Percentiles rank a stretch among this genome's conserved stretches.
Conservation (phyloP, 1,140 invertebrate species). For the Aphelinus certus region DNA sequence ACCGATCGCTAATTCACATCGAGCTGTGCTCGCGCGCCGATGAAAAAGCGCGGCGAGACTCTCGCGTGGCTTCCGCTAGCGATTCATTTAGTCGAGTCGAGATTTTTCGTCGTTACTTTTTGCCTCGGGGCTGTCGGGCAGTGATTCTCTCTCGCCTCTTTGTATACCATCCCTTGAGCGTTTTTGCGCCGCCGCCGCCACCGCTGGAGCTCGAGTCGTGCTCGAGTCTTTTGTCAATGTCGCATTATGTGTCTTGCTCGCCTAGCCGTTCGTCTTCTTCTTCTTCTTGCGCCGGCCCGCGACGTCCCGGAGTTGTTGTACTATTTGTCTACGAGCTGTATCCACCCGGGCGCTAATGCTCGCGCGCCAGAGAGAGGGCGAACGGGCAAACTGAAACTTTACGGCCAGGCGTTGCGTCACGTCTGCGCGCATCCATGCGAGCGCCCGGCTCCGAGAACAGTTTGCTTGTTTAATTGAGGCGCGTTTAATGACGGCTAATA, state of each 20-base stretch:
- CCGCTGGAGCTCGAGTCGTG: too few relatives aligned
- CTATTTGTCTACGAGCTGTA: not conserved
- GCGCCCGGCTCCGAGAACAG: not conserved
- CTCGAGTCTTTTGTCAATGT: constrained; percentile 7
- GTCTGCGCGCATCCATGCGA: not conserved
- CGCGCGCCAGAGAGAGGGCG: not conserved
- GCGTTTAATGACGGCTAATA: constrained; percentile 12
- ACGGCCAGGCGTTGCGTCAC: not conserved
- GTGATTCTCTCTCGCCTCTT: not conserved
- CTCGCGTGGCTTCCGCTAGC: not conserved
- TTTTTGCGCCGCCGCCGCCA: constrained; percentile 9
- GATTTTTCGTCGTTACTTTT: not conserved
- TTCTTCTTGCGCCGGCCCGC: not conserved
- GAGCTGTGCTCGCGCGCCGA: too few relatives aligned
- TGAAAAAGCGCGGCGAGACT: too few relatives aligned
- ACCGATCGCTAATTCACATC: too few relatives aligned
- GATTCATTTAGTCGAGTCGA: constrained; percentile 16
- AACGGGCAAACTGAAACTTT: constrained; percentile 11
- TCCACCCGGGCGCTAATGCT: too few relatives aligned
- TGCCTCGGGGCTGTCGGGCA: not conserved
- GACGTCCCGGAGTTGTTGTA: not conserved
- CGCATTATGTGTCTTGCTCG: constrained; percentile 15
- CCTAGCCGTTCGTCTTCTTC: constrained; percentile 1
- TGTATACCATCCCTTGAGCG: not conserved
- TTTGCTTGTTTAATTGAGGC: constrained; percentile 22